Conservation (phyloP, 1,140 invertebrate genomes). For the Pseudobourletiella spinata region DNA sequence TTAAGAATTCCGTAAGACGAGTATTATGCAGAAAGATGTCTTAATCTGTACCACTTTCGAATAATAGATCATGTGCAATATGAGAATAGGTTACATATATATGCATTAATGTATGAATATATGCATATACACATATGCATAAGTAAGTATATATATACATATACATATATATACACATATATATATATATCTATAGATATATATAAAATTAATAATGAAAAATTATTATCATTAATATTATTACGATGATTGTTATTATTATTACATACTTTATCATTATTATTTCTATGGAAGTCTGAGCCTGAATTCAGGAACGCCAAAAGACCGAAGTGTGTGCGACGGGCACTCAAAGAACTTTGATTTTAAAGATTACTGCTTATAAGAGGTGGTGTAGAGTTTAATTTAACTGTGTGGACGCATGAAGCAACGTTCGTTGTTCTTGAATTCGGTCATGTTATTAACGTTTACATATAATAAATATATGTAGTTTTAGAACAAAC, state of each 20-base stretch:
- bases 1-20: slow-evolving; percentile 3
- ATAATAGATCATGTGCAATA: slow-evolving; percentile 11
- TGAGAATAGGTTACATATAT: not conserved
- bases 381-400: too few species aligned
- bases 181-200: too few species aligned
- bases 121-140: too few species aligned
- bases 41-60: slow-evolving; percentile 7
- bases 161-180: too few species aligned
- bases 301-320: slow-evolving; percentile 11
- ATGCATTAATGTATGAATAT: too few species aligned
- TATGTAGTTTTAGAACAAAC: slow-evolving; percentile 5
- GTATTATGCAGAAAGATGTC: slow-evolving; percentile 1
- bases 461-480: slow-evolving; percentile 6
- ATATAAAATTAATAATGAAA: not conserved
- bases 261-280: not conserved
- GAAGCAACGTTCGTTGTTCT: not conserved
- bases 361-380: not conserved
- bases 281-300: slow-evolving; percentile 14
- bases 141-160: too few species aligned
- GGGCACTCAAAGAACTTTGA: not conserved
- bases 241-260: too few species aligned
- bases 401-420: not conserved
- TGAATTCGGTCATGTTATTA: slow-evolving; percentile 1
- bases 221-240: not conserved
- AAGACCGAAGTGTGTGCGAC: not conserved